Percentiles rank a stretch among this genome's conserved stretches.
Conservation (phyloP, 2,113 vertebrate species). For the Polypterus senegalus region DNA sequence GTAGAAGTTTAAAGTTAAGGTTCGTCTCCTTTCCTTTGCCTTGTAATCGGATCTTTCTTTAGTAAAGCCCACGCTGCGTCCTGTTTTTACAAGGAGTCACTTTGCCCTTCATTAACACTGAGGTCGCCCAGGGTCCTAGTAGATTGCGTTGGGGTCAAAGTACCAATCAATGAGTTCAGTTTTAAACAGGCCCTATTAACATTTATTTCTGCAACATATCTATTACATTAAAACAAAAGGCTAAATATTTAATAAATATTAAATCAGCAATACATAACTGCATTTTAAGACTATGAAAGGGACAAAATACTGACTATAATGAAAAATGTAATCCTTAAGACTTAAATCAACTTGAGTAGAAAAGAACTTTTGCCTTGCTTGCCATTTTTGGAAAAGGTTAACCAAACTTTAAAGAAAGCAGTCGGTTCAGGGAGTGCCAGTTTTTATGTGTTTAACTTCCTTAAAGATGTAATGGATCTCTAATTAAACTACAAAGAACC, state of each 20-base stretch:
- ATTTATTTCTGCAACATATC: background rate
- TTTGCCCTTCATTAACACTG: constrained; percentile 33
- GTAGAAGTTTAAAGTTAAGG: constrained; percentile 16
- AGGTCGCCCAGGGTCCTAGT: constrained; percentile 31
- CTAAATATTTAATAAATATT: background rate
- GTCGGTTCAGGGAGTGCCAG: no score
- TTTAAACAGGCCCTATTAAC: constrained; percentile 24
- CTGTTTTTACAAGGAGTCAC: constrained; percentile 18
- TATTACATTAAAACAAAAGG: background rate
- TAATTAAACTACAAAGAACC: no score
- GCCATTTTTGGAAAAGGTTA: no score
- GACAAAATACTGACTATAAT: no score
- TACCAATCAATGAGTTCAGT: constrained; percentile 1
- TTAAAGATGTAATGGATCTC: no score
- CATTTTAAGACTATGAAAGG: no score
- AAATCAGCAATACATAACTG: no score
- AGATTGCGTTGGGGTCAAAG: constrained; percentile 28
- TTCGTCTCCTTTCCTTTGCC: constrained; percentile 7
- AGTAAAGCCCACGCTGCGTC: constrained; percentile 18
- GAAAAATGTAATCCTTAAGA: no score
- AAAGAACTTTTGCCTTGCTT: no score
- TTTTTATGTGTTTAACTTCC: no score
- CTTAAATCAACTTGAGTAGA: no score
- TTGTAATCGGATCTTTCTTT: constrained; percentile 24
- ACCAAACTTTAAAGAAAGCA: no score